Conservation (phyloP, 92 coral and sea anemone genomes). For the Actinernus sp. region DNA sequence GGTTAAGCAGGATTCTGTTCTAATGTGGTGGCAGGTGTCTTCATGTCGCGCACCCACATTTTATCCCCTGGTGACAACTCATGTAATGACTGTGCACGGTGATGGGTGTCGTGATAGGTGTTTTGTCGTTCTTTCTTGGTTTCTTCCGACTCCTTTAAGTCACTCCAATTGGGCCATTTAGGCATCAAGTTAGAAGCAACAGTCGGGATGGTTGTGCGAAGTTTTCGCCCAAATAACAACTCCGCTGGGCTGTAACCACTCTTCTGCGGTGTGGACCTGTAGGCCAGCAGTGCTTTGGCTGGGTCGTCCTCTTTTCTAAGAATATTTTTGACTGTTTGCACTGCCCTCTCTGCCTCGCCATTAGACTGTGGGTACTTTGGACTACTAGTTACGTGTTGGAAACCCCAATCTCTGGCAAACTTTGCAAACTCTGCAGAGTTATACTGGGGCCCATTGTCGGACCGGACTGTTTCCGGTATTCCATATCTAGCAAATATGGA, state of each 20-base stretch:
- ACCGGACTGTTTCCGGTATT: conserved; percentile 53
- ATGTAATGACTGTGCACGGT: too few species aligned
- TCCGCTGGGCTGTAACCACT: conserved; percentile 26
- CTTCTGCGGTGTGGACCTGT: conserved; percentile 29
- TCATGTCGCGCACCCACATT: too few species aligned
- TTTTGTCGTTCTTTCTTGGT: too few species aligned
- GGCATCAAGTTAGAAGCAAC: too few species aligned
- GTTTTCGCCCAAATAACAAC: conserved; percentile 29
- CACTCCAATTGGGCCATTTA: too few species aligned
- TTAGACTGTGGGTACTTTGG: conserved; percentile 29
- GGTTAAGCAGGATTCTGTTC: too few species aligned
- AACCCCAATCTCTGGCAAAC: conserved; percentile 45
- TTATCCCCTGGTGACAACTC: too few species aligned
- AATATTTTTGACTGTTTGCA: conserved; percentile 15
- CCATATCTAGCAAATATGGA: conserved; percentile 68
- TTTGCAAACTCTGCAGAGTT: conserved; percentile 15
- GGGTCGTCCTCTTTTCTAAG: conserved; percentile 29
- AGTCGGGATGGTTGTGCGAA: conserved; percentile 23
- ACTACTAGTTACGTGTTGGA: conserved; percentile 31
- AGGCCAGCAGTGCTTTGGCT: conserved; percentile 14
- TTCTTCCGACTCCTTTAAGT: too few species aligned
- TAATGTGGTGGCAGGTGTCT: too few species aligned
- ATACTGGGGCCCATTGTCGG: conserved; percentile 56
- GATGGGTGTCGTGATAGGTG: too few species aligned
- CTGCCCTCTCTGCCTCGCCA: conserved; percentile 9